Evolutionary conservation across 2,888 invertebrate species (phyloP).

Genomic region (Chalcosyrphus nemorum): DNA sequence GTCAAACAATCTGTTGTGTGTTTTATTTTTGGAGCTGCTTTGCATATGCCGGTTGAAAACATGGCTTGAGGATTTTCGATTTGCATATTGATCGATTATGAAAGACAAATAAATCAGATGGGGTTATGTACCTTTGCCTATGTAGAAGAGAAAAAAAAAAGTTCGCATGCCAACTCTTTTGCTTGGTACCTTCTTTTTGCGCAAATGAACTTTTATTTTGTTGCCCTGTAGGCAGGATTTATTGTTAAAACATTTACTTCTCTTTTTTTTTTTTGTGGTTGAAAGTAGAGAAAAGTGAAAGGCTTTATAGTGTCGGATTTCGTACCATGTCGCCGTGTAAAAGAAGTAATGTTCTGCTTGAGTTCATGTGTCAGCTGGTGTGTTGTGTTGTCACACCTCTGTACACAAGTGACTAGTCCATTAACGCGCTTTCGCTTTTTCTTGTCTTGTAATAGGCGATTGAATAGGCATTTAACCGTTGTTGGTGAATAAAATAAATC

Average conservation of each 20-base stretch:
- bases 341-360: constrained; percentile 60
- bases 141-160: background rate
- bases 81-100: constrained; percentile 11
- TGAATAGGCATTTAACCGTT: background rate
- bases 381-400: constrained; percentile 68
- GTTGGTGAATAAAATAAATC: background rate
- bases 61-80: background rate
- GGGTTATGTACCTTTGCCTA: background rate
- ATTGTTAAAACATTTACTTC: constrained; percentile 8
- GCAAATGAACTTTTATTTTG: background rate
- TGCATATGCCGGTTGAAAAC: constrained; percentile 22
- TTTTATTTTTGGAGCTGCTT: constrained; percentile 27
- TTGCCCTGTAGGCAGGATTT: constrained; percentile 20
- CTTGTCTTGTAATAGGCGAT: constrained; percentile 8
- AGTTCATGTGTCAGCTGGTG: constrained; percentile 65
- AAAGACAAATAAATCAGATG: background rate
- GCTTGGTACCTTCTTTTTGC: background rate
- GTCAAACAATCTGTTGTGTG: constrained; percentile 3
- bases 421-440: constrained; percentile 65
- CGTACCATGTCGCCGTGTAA: constrained; percentile 53
- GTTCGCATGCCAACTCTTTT: constrained; percentile 23
- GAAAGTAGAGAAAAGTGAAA: constrained; percentile 68
- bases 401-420: constrained; percentile 41
- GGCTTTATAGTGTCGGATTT: constrained; percentile 44
- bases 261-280: constrained; percentile 35